Conservation (phyloP, 2,113 vertebrate species). For the Rattus rattus region DNA sequence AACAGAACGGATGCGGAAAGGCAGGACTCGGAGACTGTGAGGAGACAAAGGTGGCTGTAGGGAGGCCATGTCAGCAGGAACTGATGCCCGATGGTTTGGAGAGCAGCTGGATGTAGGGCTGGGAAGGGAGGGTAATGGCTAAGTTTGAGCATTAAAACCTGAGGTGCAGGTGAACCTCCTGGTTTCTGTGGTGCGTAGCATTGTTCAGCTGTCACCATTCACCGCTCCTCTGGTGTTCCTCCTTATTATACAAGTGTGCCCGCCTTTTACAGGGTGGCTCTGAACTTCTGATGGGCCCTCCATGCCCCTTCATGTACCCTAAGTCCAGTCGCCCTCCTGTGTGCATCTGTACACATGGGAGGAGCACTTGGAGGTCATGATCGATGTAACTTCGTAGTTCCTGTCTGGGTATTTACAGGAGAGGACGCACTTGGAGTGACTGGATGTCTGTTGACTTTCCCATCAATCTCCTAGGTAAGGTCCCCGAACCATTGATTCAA, state of each 20-base stretch:
- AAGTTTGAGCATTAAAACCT: not conserved
- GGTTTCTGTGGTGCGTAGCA: not conserved
- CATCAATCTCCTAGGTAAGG: not conserved
- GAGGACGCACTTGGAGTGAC: not conserved
- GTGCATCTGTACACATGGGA: not conserved
- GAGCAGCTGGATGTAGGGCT: not conserved
- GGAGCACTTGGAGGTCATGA: not conserved
- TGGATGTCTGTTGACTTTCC: conserved; percentile 11
- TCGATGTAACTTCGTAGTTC: not conserved
- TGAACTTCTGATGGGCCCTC: not conserved
- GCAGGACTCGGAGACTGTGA: not conserved
- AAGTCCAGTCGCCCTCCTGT: not conserved
- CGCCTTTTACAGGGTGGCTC: not conserved
- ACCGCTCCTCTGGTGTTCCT: not conserved
- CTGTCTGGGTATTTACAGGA: not conserved
- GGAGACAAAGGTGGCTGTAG: not conserved
- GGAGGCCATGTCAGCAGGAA: not conserved
- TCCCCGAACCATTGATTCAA: conserved; percentile 30
- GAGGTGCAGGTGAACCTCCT: not conserved
- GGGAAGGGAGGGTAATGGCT: not conserved
- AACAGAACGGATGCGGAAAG: not conserved
- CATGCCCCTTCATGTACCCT: not conserved
- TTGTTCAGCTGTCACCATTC: not conserved
- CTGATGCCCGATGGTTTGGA: not conserved
- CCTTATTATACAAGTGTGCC: not conserved